These are phyloP conservation scores for Thalassaphorura encarpata DNA, from an alignment of 1,140 invertebrate species.

Conservation along the genomic window DNA sequence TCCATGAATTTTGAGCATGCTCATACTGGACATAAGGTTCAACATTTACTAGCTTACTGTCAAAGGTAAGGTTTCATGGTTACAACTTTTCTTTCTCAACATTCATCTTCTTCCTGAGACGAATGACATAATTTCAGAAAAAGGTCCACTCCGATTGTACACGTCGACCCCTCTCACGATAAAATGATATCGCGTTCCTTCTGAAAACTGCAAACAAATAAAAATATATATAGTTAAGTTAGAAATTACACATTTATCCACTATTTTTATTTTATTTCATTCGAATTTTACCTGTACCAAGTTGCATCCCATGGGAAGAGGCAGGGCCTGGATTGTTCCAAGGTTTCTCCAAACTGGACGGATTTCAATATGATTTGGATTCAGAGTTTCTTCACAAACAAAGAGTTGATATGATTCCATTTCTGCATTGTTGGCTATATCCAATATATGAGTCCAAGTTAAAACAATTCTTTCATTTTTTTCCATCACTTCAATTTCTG, in stretches of 20 bases:
- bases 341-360: conserved; percentile 79
- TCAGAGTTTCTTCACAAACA: conserved; percentile 88
- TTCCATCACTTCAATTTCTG: conserved; percentile 58
- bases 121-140: conserved; percentile 57
- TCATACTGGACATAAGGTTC: too few species aligned
- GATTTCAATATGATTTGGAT: conserved; percentile 40
- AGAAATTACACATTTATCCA: too few species aligned
- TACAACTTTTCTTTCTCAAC: too few species aligned
- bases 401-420: conserved; percentile 84
- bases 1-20: too few species aligned
- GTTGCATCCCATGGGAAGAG: conserved; percentile 91
- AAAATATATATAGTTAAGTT: too few species aligned
- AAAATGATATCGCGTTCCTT: conserved; percentile 85
- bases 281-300: conserved; percentile 73
- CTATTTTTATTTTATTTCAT: too few species aligned
- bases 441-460: conserved; percentile 77
- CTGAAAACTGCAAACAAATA: conserved; percentile 51
- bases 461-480: conserved; percentile 64
- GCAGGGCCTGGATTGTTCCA: conserved; percentile 83
- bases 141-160: conserved; percentile 66
- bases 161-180: conserved; percentile 80
- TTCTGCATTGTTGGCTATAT: conserved; percentile 40
- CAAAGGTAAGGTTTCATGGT: too few species aligned
- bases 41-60: too few species aligned
- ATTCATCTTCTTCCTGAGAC: conserved; percentile 17